Percentiles rank a stretch among this genome's conserved stretches.
These are phyloP conservation scores for Siderastrea radians DNA, from an alignment of 92 coral and sea anemone species.

Conservation along the genomic window DNA sequence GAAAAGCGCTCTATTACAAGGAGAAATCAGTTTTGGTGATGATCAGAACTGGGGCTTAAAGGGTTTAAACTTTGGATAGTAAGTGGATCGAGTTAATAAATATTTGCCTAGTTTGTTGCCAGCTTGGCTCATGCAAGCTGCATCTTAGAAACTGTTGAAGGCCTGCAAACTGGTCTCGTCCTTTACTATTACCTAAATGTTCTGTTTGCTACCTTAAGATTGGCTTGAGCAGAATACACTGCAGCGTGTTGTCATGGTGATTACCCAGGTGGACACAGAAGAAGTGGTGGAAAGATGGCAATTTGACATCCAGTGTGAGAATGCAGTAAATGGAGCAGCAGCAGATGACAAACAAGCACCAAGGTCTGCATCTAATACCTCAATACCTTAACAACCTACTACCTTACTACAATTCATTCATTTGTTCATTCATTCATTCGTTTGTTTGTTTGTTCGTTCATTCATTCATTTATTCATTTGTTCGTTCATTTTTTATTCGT, in stretches of 20 bases:
- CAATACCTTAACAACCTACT: no score
- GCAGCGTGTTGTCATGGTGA: slow-evolving; percentile 94
- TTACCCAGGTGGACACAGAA: slow-evolving; percentile 78
- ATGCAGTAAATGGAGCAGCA: slow-evolving; percentile 30
- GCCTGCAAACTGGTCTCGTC: neutral
- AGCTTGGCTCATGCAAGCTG: no score
- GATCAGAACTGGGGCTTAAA: no score
- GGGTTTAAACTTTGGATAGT: no score
- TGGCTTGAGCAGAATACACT: slow-evolving; percentile 90
- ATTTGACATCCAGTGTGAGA: slow-evolving; percentile 94
- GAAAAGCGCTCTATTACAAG: no score
- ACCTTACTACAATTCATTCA: neutral
- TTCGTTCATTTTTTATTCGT: no score
- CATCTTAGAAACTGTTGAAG: neutral
- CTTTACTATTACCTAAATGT: neutral
- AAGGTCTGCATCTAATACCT: neutral
- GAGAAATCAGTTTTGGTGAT: no score
- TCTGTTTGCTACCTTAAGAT: slow-evolving; percentile 54
- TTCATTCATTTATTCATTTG: no score
- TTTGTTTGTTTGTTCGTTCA: no score
- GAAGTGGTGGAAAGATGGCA: slow-evolving; percentile 98
- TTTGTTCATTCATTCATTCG: neutral
- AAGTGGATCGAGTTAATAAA: no score
- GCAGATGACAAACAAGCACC: neutral
- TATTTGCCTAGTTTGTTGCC: no score